Conservation (phyloP, 2,888 invertebrate genomes). For the Schrankia costaestrigalis region DNA sequence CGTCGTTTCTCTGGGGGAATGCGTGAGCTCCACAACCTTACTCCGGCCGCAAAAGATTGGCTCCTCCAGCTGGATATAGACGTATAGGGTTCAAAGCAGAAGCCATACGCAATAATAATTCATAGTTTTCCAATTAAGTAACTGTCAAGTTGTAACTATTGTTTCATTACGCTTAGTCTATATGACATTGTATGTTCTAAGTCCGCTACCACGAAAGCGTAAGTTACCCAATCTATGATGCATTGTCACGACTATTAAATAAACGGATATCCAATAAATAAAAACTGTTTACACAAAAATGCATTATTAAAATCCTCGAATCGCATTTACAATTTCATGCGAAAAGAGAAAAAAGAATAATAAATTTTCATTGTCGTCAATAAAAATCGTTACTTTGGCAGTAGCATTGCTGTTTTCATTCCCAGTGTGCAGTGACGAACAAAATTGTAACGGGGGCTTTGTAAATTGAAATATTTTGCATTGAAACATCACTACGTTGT, state of each 20-base stretch:
- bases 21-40: too few relatives aligned
- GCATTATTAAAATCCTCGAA: constrained; percentile 20
- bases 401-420: constrained; percentile 15
- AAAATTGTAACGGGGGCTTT: constrained; percentile 28
- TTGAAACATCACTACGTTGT: constrained; percentile 5
- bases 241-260: constrained; percentile 12
- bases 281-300: constrained; percentile 7
- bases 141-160: too few relatives aligned
- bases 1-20: too few relatives aligned
- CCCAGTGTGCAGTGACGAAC: constrained; percentile 21
- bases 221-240: constrained; percentile 15
- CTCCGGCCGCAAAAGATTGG: too few relatives aligned
- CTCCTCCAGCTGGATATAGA: too few relatives aligned
- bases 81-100: too few relatives aligned
- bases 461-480: constrained; percentile 22
- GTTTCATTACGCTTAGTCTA: too few relatives aligned
- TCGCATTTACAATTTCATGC: constrained; percentile 12
- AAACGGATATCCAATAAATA: not conserved
- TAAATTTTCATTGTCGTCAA: constrained; percentile 25
- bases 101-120: too few relatives aligned
- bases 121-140: too few relatives aligned
- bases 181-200: too few relatives aligned
- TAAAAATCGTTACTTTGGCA: constrained; percentile 18
- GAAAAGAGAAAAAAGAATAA: constrained; percentile 13
- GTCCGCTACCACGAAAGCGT: too few relatives aligned